These are phyloP conservation scores for Bhutanitis thaidina DNA, from an alignment of 2,888 invertebrate species.

Conservation along the genomic window DNA sequence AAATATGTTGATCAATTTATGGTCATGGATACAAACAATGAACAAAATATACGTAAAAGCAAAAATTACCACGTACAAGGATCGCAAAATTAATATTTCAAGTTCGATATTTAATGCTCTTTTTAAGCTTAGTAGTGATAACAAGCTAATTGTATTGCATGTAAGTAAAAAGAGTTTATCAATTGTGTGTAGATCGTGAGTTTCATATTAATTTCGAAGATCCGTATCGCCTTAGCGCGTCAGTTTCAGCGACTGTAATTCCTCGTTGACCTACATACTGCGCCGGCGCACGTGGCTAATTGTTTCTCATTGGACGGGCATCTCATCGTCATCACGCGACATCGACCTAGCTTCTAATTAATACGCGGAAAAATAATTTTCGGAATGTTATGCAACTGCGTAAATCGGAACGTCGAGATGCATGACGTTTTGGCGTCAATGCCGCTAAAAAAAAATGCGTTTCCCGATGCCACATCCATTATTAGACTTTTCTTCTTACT, in stretches of 20 bases:
- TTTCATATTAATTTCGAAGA: constrained; percentile 2
- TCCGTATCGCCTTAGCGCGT: constrained; percentile 13
- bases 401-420: constrained; percentile 1
- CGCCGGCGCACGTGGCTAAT: constrained; percentile 49
- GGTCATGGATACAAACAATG: too few relatives aligned
- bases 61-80: too few relatives aligned
- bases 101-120: too few relatives aligned
- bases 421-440: constrained; percentile 16
- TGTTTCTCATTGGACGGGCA: constrained; percentile 48
- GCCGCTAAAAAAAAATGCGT: constrained; percentile 3
- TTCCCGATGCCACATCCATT: too few relatives aligned
- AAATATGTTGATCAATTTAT: too few relatives aligned
- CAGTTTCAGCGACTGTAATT: constrained; percentile 41
- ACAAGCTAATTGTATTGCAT: too few relatives aligned
- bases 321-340: constrained; percentile 43
- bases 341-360: constrained; percentile 51
- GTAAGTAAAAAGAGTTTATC: too few relatives aligned
- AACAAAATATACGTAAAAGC: too few relatives aligned
- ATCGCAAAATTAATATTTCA: too few relatives aligned
- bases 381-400: constrained; percentile 14
- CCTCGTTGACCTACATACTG: constrained; percentile 53
- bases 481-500: too few relatives aligned
- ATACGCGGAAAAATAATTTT: constrained; percentile 23
- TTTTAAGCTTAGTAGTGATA: too few relatives aligned
- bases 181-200: too few relatives aligned